A percentile compares a stretch with the other conserved stretches of the same genome.
Evolutionary conservation across 2,113 vertebrate genomes (phyloP).

Genomic region (Datnioides undecimradiatus): DNA sequence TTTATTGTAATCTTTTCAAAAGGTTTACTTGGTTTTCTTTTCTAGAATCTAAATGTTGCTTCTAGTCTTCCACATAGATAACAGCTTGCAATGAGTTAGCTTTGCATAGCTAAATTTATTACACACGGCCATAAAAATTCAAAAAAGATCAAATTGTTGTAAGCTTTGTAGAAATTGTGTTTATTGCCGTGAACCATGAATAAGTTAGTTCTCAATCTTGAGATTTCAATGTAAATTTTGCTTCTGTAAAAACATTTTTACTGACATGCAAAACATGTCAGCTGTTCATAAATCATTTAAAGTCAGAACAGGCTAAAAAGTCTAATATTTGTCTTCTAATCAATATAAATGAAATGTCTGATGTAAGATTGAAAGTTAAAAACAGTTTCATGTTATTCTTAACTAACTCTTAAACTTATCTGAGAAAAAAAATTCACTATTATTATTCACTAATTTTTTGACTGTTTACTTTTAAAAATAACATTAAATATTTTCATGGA

Average conservation of each 20-base stretch:
- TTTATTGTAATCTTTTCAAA: constrained; percentile 2
- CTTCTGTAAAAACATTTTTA: neutral
- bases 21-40: neutral
- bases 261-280: neutral
- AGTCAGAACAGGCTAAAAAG: too few species aligned
- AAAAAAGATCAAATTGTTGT: neutral
- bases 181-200: neutral
- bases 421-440: neutral
- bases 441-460: neutral
- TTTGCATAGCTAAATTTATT: neutral
- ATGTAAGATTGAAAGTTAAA: neutral
- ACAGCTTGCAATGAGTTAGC: neutral
- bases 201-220: neutral
- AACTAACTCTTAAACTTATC: neutral
- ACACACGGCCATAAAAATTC: neutral
- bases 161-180: neutral
- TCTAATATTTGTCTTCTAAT: neutral
- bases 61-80: neutral
- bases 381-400: too few species aligned
- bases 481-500: too few species aligned
- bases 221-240: neutral
- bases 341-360: neutral
- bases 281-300: neutral
- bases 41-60: neutral
- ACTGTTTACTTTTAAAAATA: too few species aligned